phyloP scores from a whole-genome alignment of 2,888 invertebrate genomes.

The Stomorhina lunata region DNA sequence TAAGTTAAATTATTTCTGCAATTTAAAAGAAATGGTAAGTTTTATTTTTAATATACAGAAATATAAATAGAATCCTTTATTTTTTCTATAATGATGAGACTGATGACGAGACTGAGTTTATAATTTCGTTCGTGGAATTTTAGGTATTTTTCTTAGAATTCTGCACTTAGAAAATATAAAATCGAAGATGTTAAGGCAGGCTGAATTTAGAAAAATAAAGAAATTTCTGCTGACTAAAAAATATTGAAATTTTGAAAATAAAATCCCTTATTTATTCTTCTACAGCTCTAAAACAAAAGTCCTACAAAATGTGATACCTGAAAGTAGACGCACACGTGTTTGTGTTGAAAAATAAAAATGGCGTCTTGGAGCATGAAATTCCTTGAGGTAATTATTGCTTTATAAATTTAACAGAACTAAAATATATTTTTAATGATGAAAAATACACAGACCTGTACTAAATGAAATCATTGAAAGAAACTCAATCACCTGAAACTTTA shows the following conservation, averaged over 20 bases:
- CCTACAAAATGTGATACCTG: background rate
- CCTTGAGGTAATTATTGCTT: constrained; percentile 20
- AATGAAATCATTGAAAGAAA: constrained; percentile 59
- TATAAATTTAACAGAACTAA: background rate
- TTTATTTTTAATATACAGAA: background rate
- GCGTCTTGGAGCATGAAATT: background rate
- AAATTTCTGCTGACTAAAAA: background rate
- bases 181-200: constrained; percentile 65
- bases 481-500: constrained; percentile 51
- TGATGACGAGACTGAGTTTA: constrained; percentile 77
- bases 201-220: constrained; percentile 55
- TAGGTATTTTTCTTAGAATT: constrained; percentile 67
- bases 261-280: no score
- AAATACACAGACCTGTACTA: constrained; percentile 66
- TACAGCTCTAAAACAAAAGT: no score
- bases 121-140: constrained; percentile 56
- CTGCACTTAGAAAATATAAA: constrained; percentile 42
- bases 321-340: background rate
- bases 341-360: background rate
- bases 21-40: background rate
- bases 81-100: constrained; percentile 73
- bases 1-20: background rate
- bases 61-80: background rate
- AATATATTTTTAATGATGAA: constrained; percentile 55
- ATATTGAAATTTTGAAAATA: no score